Evolutionary conservation across 2,888 invertebrate genomes (phyloP).

Genomic region (Odontothrips loti): DNA sequence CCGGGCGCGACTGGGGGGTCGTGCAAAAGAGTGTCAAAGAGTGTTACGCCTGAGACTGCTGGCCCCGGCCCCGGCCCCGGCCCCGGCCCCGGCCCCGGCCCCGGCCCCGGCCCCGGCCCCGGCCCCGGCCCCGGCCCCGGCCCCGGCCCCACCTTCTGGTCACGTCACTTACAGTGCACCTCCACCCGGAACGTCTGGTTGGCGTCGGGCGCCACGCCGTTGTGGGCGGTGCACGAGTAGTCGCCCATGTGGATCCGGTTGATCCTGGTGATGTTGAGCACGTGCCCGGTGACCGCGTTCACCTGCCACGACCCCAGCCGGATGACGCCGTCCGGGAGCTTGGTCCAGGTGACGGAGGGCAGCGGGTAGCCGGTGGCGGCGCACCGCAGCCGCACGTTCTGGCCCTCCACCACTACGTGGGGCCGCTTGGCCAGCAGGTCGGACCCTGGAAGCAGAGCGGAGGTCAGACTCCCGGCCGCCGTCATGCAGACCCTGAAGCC

Average conservation of each 20-base stretch:
- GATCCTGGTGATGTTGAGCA: constrained; percentile 62
- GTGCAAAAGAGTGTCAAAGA: background rate
- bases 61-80: too few species aligned
- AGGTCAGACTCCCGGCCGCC: too few species aligned
- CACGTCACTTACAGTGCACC: constrained; percentile 74
- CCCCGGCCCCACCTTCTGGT: too few species aligned
- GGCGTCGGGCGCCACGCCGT: constrained; percentile 79
- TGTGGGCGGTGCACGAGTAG: constrained; percentile 74
- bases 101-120: too few species aligned
- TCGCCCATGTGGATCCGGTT: constrained; percentile 71
- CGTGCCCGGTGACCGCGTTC: constrained; percentile 68
- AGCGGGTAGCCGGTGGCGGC: constrained; percentile 72
- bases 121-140: too few species aligned
- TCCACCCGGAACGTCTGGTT: constrained; percentile 78
- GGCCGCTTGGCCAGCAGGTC: constrained; percentile 44
- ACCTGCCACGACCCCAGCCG: constrained; percentile 45
- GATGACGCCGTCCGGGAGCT: constrained; percentile 53
- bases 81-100: too few species aligned
- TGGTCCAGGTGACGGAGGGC: constrained; percentile 74
- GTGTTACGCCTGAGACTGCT: too few species aligned
- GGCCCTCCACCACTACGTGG: constrained; percentile 73
- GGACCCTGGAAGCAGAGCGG: background rate
- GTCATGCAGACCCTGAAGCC: too few species aligned
- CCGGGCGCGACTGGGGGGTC: constrained; percentile 70
- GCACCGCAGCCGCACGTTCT: constrained; percentile 76